These are phyloP conservation scores for Tenthredo distinguenda DNA, from an alignment of 2,888 invertebrate species.

Conservation along the genomic window DNA sequence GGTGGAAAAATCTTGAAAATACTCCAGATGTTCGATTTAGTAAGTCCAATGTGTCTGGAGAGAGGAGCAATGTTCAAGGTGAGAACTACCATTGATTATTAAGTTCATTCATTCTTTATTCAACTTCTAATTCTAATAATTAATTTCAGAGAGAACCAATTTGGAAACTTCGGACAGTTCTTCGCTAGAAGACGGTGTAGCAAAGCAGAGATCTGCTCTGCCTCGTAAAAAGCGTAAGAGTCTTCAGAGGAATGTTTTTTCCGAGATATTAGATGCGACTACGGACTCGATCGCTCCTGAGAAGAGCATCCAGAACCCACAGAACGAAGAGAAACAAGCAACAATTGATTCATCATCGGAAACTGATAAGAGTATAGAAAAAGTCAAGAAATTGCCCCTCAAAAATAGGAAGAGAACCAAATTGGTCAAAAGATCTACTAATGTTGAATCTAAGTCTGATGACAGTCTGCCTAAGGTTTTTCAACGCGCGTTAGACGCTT, in stretches of 20 bases:
- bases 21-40: not conserved
- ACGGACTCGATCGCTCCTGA: not conserved
- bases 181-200: not conserved
- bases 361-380: not conserved
- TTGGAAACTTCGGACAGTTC: not conserved
- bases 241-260: not conserved
- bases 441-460: not conserved
- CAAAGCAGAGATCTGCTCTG: not conserved
- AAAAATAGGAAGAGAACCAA: not conserved
- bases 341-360: not conserved
- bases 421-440: not conserved
- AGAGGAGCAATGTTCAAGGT: not conserved
- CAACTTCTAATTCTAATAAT: not conserved
- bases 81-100: not conserved
- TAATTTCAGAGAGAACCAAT: constrained; percentile 17
- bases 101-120: not conserved
- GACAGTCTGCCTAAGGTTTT: not conserved
- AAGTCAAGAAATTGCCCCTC: not conserved
- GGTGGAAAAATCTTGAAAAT: constrained; percentile 37
- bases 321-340: not conserved
- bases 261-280: constrained; percentile 6
- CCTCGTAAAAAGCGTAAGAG: constrained; percentile 1
- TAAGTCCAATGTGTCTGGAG: not conserved
- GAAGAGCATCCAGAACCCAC: not conserved
- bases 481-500: not conserved